Conservation (phyloP, 30 jellyfish, hydroid and myxozoan genomes). For the Clytia hemisphaerica region DNA sequence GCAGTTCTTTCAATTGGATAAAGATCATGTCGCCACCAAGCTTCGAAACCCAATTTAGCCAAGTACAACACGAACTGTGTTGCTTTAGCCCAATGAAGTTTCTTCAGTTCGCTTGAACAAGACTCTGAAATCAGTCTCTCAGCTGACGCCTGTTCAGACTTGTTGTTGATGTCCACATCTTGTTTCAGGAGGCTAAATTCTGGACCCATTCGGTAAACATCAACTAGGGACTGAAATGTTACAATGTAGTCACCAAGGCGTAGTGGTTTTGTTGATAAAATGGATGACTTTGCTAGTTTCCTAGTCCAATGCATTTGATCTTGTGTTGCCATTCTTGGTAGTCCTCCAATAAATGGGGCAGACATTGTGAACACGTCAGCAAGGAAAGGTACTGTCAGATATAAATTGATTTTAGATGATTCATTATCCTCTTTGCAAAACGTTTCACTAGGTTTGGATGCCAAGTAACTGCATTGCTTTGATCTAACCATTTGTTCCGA, state of each 20-base stretch:
- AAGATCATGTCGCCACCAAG: not conserved
- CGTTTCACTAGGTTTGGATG: not conserved
- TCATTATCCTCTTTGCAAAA: not conserved
- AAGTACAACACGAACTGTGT: not conserved
- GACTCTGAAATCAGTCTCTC: conserved; percentile 12
- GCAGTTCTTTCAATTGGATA: not conserved
- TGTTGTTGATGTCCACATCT: conserved; percentile 11
- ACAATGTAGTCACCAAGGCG: conserved; percentile 11
- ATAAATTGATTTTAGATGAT: not conserved
- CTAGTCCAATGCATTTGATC: no score
- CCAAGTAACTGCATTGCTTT: not conserved
- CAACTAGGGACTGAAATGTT: not conserved
- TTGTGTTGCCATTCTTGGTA: conserved; percentile 15
- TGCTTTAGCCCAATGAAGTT: not conserved
- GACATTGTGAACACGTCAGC: conserved; percentile 1
- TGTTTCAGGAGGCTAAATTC: conserved; percentile 6
- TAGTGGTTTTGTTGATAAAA: conserved; percentile 27
- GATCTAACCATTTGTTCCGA: conserved; percentile 9
- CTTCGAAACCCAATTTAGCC: no score
- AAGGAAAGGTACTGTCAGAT: not conserved
- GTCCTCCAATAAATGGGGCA: conserved; percentile 28
- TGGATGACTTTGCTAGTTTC: conserved; percentile 17
- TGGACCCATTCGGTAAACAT: conserved; percentile 11
- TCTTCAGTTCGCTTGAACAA: not conserved
- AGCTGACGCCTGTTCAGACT: no score